Percentiles rank a stretch among this genome's conserved stretches.
Evolutionary conservation across 2,113 vertebrate species (phyloP).

Genomic region (Barbus barbus): DNA sequence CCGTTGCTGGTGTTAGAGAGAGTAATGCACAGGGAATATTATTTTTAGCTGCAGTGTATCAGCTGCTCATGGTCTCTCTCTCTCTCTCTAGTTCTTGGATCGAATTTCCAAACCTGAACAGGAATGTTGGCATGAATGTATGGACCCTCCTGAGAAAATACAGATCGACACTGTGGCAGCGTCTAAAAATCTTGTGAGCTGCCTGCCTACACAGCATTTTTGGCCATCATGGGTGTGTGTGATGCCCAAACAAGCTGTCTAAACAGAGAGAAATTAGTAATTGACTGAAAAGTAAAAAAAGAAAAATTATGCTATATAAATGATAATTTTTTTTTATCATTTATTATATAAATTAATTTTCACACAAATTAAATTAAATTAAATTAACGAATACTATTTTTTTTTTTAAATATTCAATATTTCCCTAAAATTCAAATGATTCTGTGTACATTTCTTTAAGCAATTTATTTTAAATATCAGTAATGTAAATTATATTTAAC

Average conservation of each 20-base stretch:
- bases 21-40: slow-evolving; percentile 71
- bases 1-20: slow-evolving; percentile 47
- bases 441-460: too few relatives aligned
- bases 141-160: slow-evolving; percentile 13
- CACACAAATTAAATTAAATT: too few relatives aligned
- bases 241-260: not conserved
- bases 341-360: too few relatives aligned
- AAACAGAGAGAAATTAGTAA: not conserved
- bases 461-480: too few relatives aligned
- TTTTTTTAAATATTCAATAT: too few relatives aligned
- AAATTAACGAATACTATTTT: too few relatives aligned
- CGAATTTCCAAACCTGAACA: slow-evolving; percentile 77
- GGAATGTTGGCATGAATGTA: slow-evolving; percentile 45
- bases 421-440: not conserved
- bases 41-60: slow-evolving; percentile 91
- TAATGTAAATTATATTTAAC: not conserved
- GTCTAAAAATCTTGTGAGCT: not conserved
- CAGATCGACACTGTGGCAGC: not conserved
- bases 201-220: not conserved
- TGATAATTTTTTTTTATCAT: too few relatives aligned
- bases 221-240: not conserved
- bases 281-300: not conserved
- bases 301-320: not conserved
- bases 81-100: slow-evolving; percentile 72
- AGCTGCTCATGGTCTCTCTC: slow-evolving; percentile 74